These are phyloP conservation scores for Anthoptus insignis DNA, from an alignment of 2,888 invertebrate genomes.

Conservation along the genomic window DNA sequence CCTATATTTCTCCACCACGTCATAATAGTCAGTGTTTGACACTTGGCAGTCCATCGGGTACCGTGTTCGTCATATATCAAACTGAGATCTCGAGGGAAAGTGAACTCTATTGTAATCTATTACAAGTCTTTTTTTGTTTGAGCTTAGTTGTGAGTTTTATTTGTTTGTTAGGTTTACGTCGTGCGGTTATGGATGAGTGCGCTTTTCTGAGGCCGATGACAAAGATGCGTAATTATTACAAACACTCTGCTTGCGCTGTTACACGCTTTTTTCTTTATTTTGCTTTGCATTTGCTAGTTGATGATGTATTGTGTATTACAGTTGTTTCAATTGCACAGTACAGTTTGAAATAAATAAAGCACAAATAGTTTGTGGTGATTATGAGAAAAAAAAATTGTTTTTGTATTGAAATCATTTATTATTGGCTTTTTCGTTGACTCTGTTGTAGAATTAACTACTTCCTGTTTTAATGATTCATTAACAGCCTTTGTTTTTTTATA, in stretches of 20 bases:
- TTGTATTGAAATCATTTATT: no score
- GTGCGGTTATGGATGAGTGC: constrained; percentile 34
- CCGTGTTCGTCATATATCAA: constrained; percentile 43
- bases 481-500: no score
- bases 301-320: constrained; percentile 18
- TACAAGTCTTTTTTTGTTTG: constrained; percentile 33
- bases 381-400: no score
- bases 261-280: constrained; percentile 23
- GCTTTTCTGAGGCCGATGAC: constrained; percentile 34
- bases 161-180: constrained; percentile 11
- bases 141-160: neutral
- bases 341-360: neutral
- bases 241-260: constrained; percentile 27
- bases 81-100: constrained; percentile 31
- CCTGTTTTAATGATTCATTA: no score
- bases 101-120: neutral
- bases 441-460: no score
- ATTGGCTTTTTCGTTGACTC: no score
- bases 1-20: constrained; percentile 69
- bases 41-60: constrained; percentile 56
- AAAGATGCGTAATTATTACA: constrained; percentile 39
- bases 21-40: constrained; percentile 73
- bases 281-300: constrained; percentile 10
- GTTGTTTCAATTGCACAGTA: neutral
- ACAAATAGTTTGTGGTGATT: no score